Evolutionary conservation across 1,140 invertebrate genomes (phyloP).

Genomic region (Gryllus bimaculatus): DNA sequence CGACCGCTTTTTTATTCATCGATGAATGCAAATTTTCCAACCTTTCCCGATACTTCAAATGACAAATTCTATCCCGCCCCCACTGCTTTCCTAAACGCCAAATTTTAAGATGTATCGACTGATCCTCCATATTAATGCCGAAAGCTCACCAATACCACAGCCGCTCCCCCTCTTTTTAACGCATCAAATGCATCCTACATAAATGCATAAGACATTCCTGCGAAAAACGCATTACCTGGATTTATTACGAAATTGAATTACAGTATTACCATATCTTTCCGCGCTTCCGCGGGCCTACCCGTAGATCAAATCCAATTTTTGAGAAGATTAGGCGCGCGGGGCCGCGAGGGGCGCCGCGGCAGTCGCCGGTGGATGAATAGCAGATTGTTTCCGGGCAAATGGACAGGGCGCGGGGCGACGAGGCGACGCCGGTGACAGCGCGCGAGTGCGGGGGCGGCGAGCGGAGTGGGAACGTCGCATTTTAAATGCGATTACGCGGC

Average conservation of each 20-base stretch:
- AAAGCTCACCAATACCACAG: background rate
- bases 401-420: background rate
- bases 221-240: background rate
- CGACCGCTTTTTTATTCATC: background rate
- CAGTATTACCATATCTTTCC: background rate
- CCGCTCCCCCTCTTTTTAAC: background rate
- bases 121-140: background rate
- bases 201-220: background rate
- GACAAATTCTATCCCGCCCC: background rate
- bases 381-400: background rate
- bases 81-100: background rate
- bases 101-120: background rate
- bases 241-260: background rate
- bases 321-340: no score
- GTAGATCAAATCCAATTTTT: no score
- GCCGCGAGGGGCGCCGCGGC: no score
- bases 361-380: background rate
- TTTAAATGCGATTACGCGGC: background rate
- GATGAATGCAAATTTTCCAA: background rate
- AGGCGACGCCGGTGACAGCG: background rate
- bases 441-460: background rate
- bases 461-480: background rate
- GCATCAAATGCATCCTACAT: background rate
- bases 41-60: background rate
- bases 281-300: no score